phyloP scores from a whole-genome alignment of 2,113 vertebrate genomes.

The Pachypanchax playfairii region DNA sequence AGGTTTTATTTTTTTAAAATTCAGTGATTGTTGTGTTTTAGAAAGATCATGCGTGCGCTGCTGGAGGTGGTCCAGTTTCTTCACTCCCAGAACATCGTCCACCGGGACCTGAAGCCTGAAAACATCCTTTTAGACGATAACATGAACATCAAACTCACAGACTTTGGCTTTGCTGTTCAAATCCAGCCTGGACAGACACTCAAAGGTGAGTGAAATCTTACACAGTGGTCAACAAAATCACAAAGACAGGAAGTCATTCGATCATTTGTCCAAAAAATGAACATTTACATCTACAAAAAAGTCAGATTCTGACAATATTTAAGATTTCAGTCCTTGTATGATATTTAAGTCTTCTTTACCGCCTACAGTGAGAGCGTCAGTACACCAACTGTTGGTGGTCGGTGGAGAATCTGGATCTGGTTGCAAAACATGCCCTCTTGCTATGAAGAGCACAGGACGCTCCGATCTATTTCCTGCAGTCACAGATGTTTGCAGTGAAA shows the following conservation, averaged over 20 bases:
- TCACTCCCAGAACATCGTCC: constrained; percentile 90
- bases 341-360: constrained; percentile 13
- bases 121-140: constrained; percentile 95
- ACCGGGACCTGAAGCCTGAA: constrained; percentile 96
- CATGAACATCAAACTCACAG: constrained; percentile 96
- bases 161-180: constrained; percentile 96
- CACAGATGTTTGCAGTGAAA: constrained; percentile 3
- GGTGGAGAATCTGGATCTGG: constrained; percentile 34
- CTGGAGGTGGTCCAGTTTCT: constrained; percentile 91
- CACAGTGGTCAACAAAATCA: too few species aligned
- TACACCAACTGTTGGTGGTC: constrained; percentile 43
- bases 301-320: not conserved
- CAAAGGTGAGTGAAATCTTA: constrained; percentile 80
- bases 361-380: not conserved
- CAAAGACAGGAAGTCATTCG: too few species aligned
- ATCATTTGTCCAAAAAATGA: too few species aligned
- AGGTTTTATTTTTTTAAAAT: not conserved
- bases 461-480: constrained; percentile 40
- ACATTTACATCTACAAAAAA: not conserved
- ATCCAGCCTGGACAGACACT: constrained; percentile 81
- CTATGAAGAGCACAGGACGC: constrained; percentile 53
- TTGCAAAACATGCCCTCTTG: constrained; percentile 34
- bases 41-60: constrained; percentile 93
- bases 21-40: constrained; percentile 55
- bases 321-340: not conserved